Base-by-base conservation (phyloP, 2,797 vertebrate species). In the Rhabdomys pumilio region DNA sequence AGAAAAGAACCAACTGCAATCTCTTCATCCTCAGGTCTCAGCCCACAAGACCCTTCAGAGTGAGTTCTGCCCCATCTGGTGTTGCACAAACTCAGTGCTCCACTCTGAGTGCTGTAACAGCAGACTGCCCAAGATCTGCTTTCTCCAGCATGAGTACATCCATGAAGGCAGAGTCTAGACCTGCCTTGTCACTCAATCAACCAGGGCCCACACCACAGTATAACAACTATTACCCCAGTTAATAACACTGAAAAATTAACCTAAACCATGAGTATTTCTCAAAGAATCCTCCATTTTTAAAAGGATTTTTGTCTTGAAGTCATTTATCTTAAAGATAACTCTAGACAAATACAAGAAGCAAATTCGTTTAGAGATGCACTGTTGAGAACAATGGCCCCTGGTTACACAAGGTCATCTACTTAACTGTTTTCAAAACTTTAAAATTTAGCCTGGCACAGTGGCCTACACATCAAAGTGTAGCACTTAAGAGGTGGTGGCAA, bases 221-320 rank as follows among this genome's bases (percentile, higher is more conserved):
- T 73, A 72, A 76, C 19, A 59, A 53, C 55, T 76, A 79, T 47
- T 93, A 77, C 77, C 83, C 94, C 11, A 89, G 31, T 38, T 11
- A 89, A 83, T 55, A 93, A 84, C n/a, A 34, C 65, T 47, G 13
- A 75, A 94, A 53, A 59, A 80, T 22, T 59, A n/a, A 75, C 53
- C 73, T 75, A 91, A 90, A 44, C 34, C 10, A 63, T 17, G 14
- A 79, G 6, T 61, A 79, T 63, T 81, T 96, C 50, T 93, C 6
- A 86, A 92, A 84, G 34, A 41, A n/a, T 22, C 31, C 82, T 93
- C 24, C 26, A 84, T 63, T 41, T 83, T 95, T 76, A 85, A 94
- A 96, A 91, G 38, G 73, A 92, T 29, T 65, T 90, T 44, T 75
- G 44, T 93, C 38, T 91, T 88, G 47, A 76, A 29, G 38, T 53